Evolutionary conservation across 2,113 vertebrate genomes (phyloP).

Genomic region (Gymnobelideus leadbeateri): DNA sequence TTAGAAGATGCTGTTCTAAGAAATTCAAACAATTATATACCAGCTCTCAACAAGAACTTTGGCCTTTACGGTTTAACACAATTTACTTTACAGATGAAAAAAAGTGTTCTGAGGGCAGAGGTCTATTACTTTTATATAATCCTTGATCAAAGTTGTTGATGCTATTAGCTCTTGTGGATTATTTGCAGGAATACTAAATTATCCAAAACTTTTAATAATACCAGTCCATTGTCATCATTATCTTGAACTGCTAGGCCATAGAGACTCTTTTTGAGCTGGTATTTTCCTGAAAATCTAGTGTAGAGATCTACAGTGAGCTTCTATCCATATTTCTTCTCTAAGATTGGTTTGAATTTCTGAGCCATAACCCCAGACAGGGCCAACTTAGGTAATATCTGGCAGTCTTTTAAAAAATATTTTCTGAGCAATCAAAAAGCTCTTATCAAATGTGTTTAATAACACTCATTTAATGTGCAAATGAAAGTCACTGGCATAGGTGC

Average conservation of each 20-base stretch:
- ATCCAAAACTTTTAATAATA: background rate
- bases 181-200: background rate
- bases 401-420: background rate
- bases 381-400: background rate
- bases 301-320: constrained; percentile 12
- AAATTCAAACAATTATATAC: background rate
- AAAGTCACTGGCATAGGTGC: background rate
- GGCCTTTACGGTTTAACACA: background rate
- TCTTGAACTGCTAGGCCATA: background rate
- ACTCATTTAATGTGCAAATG: background rate
- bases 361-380: too few relatives aligned
- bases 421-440: background rate
- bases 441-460: background rate
- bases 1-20: background rate
- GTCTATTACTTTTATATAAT: background rate
- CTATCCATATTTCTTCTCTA: background rate
- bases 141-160: background rate
- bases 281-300: background rate
- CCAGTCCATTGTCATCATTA: background rate
- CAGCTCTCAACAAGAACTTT: background rate
- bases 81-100: background rate
- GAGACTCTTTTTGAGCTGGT: background rate
- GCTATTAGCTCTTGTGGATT: background rate
- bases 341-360: background rate
- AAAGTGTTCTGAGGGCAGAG: background rate